phyloP scores from a whole-genome alignment of 2,113 vertebrate genomes.

The Pycnonotus jocosus region DNA sequence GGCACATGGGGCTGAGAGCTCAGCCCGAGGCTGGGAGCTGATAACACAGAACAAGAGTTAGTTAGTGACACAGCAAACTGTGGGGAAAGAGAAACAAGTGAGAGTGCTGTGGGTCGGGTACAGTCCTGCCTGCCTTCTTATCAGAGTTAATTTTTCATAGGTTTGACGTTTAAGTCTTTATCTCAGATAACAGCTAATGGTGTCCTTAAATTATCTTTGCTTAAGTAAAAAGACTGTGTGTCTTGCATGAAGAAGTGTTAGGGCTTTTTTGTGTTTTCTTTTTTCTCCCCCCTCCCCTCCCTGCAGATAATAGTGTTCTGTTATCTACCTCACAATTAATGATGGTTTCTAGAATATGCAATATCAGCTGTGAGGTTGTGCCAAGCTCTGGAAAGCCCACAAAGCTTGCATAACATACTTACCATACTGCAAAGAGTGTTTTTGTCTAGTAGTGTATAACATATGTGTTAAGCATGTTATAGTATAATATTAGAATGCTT shows the following conservation, averaged over 20 bases:
- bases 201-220: not conserved
- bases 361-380: not conserved
- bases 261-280: not conserved
- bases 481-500: not conserved
- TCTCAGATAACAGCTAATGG: not conserved
- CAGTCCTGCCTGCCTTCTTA: not conserved
- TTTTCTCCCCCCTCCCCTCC: accelerated
- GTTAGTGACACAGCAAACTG: not conserved
- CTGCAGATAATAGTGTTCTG: not conserved
- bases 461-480: not conserved
- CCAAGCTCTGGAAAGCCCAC: not conserved
- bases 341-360: not conserved
- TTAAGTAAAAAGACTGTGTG: not conserved
- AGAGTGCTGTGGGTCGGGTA: not conserved
- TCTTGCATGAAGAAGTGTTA: not conserved
- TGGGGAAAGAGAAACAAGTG: not conserved
- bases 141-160: not conserved
- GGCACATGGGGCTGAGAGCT: not conserved
- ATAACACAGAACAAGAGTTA: not conserved
- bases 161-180: not conserved
- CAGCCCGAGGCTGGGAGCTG: not conserved
- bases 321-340: not conserved
- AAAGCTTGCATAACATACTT: not conserved
- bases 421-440: not conserved
- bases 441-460: not conserved